phyloP scores from a whole-genome alignment of 2,113 vertebrate species.

The Hiodon alosoides region DNA sequence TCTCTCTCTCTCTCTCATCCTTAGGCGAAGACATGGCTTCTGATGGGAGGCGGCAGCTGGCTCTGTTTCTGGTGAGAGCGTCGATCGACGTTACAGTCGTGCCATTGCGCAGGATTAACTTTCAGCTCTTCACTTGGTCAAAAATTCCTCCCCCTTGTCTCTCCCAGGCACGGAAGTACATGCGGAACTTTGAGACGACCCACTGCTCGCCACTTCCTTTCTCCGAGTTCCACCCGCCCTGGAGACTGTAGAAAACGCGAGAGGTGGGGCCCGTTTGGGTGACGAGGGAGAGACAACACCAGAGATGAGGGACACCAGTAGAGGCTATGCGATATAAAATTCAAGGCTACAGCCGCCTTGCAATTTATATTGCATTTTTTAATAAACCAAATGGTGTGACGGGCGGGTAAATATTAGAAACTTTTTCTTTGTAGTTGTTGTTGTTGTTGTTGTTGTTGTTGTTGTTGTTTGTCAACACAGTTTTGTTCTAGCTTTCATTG shows the following conservation, averaged over 20 bases:
- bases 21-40: slow-evolving; percentile 76
- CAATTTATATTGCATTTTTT: no score
- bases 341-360: no score
- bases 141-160: slow-evolving; percentile 36
- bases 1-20: slow-evolving; percentile 22
- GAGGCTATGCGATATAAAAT: slow-evolving; percentile 25
- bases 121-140: neutral
- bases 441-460: neutral
- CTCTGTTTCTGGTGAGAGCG: slow-evolving; percentile 76
- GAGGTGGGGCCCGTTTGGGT: neutral
- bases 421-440: no score
- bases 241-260: slow-evolving; percentile 60
- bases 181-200: slow-evolving; percentile 80
- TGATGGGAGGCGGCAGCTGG: slow-evolving; percentile 68
- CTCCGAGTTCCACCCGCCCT: slow-evolving; percentile 72
- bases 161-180: slow-evolving; percentile 77
- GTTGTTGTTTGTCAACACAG: neutral
- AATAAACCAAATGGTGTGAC: no score
- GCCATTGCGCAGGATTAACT: neutral
- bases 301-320: neutral
- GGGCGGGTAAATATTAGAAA: no score
- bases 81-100: neutral
- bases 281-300: slow-evolving; percentile 18
- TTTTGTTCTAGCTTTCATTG: neutral
- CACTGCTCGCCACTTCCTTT: slow-evolving; percentile 82